These are phyloP conservation scores for Leucosticte australis DNA, from an alignment of 2,113 vertebrate genomes.

Conservation along the genomic window DNA sequence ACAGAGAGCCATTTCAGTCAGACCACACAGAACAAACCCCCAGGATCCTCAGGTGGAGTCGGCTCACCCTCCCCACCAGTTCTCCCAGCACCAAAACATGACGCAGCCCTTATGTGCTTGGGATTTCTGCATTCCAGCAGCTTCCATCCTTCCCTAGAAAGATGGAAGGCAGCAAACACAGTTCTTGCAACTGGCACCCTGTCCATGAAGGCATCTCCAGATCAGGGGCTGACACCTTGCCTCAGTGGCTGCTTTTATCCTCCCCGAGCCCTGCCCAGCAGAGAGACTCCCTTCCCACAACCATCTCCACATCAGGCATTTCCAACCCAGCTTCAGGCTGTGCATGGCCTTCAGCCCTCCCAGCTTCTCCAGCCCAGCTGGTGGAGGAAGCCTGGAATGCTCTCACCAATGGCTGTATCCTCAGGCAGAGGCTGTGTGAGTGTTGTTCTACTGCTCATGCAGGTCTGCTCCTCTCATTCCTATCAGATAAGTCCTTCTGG, in stretches of 20 bases:
- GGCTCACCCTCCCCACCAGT: neutral
- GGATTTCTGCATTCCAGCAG: neutral
- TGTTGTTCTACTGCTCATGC: neutral
- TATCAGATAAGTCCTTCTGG: neutral
- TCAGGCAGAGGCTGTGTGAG: neutral
- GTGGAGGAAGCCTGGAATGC: neutral
- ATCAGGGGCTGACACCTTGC: neutral
- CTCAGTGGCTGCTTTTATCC: neutral
- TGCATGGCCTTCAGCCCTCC: neutral
- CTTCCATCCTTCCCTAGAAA: neutral
- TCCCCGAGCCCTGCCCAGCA: neutral
- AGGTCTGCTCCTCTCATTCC: neutral
- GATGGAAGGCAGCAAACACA: neutral
- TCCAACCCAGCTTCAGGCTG: neutral
- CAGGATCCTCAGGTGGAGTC: neutral
- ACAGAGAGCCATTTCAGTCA: neutral
- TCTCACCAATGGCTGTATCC: neutral
- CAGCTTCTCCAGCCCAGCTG: neutral
- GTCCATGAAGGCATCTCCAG: neutral
- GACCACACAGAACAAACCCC: neutral
- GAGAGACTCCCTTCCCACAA: neutral
- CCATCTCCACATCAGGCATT: neutral
- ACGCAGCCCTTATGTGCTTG: rapidly evolving
- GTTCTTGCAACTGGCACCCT: neutral
- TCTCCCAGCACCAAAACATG: neutral